Conservation (phyloP, 2,888 invertebrate species). For the Leptinotarsa tumamoca region DNA sequence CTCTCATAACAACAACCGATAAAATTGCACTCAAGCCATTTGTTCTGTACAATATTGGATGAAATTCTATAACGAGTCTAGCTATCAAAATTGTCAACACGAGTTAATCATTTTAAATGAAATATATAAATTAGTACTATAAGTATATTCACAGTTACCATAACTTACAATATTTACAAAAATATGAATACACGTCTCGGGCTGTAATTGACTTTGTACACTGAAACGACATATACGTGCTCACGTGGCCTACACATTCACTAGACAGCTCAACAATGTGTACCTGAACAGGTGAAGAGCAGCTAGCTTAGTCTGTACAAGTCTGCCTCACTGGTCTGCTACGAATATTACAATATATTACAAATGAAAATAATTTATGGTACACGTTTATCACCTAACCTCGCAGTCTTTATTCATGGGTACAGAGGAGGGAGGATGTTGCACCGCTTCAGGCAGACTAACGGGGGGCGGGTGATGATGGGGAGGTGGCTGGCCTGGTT, state of each 20-base stretch:
- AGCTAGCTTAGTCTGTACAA: slow-evolving; percentile 60
- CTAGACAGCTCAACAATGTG: slow-evolving; percentile 62
- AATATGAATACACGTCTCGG: slow-evolving; percentile 68
- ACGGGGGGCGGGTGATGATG: slow-evolving; percentile 51
- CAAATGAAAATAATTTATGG: slow-evolving; percentile 55
- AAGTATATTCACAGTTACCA: slow-evolving; percentile 67
- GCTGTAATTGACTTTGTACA: slow-evolving; percentile 72
- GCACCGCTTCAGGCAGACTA: slow-evolving; percentile 39
- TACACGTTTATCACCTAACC: slow-evolving; percentile 83
- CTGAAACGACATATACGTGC: slow-evolving; percentile 56
- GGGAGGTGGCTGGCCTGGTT: slow-evolving; percentile 58
- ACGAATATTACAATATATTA: slow-evolving; percentile 55
- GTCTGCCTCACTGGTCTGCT: slow-evolving; percentile 60
- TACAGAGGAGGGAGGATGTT: slow-evolving; percentile 65
- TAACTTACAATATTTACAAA: slow-evolving; percentile 71
- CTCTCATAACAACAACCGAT: slow-evolving; percentile 63
- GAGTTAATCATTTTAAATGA: slow-evolving; percentile 68
- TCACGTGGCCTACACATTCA: slow-evolving; percentile 59
- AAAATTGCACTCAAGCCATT: slow-evolving; percentile 67
- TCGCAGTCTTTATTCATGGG: slow-evolving; percentile 85
- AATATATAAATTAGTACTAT: slow-evolving; percentile 67
- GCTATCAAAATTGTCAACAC: slow-evolving; percentile 68
- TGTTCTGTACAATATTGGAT: slow-evolving; percentile 67
- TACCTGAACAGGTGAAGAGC: slow-evolving; percentile 62
- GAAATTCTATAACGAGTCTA: slow-evolving; percentile 67